phyloP scores from a whole-genome alignment of 2,888 invertebrate species.

The Napeogenes inachia region DNA sequence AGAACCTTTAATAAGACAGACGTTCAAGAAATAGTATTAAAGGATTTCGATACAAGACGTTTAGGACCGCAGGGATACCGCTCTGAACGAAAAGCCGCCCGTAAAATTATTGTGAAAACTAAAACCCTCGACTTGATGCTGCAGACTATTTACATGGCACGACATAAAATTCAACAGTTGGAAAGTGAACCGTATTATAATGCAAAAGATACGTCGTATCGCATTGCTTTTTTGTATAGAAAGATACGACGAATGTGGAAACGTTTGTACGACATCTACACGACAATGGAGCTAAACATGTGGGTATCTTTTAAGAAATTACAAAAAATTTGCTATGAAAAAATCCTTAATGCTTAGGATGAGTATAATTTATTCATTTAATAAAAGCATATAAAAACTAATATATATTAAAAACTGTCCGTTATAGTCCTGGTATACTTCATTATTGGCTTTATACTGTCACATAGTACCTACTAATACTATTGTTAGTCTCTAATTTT shows the following conservation, averaged over 20 bases:
- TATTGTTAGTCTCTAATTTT: not conserved
- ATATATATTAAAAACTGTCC: too few relatives aligned
- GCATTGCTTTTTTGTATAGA: conserved; percentile 39
- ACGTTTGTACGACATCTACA: conserved; percentile 31
- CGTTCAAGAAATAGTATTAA: conserved; percentile 2
- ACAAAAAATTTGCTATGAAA: too few relatives aligned
- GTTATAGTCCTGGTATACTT: too few relatives aligned
- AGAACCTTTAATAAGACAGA: conserved; percentile 11
- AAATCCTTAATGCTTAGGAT: too few relatives aligned
- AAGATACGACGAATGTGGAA: conserved; percentile 32
- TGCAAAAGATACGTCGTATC: conserved; percentile 38
- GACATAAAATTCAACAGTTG: conserved; percentile 36
- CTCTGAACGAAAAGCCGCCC: conserved; percentile 2
- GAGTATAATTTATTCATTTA: too few relatives aligned
- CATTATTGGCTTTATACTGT: too few relatives aligned
- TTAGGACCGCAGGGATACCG: conserved; percentile 8
- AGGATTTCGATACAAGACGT: conserved; percentile 23
- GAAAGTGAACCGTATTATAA: conserved; percentile 36
- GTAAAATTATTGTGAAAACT: conserved; percentile 10
- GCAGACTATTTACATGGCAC: conserved; percentile 44
- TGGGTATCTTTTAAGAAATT: not conserved
- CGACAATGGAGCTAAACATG: conserved; percentile 22
- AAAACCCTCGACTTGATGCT: conserved; percentile 40
- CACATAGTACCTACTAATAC: too few relatives aligned
- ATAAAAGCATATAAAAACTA: too few relatives aligned